Base-by-base conservation (phyloP, 1,140 invertebrate species). In the Camponotus pennsylvanicus region DNA sequence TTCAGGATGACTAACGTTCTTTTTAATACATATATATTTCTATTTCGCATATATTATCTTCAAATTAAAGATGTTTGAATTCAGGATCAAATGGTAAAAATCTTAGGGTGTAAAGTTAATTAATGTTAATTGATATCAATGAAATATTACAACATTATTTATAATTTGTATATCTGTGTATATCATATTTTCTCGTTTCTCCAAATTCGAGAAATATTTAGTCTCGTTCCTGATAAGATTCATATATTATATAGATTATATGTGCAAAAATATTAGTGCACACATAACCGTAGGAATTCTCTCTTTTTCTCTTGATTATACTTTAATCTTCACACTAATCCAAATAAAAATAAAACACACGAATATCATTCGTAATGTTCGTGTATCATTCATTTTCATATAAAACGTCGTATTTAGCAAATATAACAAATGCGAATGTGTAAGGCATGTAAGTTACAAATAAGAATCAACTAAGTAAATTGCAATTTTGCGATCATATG, bases 321-420 rank as follows among this genome's bases (percentile, higher is more conserved):
- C 37, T 75, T 59, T 21, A 59, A 21, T 2, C 8, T 3, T 59
- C 21, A 40, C 4, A 57, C 18, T 52, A 52, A 11, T 40, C 32
- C n/a, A 37, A 75, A 3, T 59, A 27, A 37, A 9, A 27, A 75
- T 59, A 40, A 61, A 73, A 57, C 5, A 73, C 13, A 57, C 0
- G 2, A 57, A n/a, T 52, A 52, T 52, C 49, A 5, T 21, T 45
- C 42, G 7, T 15, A 6, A 73, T 9, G 34, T n/a, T 73, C 32
- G 9, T n/a, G 32, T n/a, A 45, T 45, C 15, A 52, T 11, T 88
- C 3, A 75, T 37, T 59, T 85, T 86, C 52, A 63, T 90, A 76
- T 82, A 90, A 90, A 90, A 83, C 21, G 21, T 78, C 69, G 66
- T 66, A 82, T 21, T 15, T 89, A 27, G 49, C 18, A 27, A 34